phyloP scores from a whole-genome alignment of 2,888 invertebrate genomes.

The Limnephilus marmoratus region DNA sequence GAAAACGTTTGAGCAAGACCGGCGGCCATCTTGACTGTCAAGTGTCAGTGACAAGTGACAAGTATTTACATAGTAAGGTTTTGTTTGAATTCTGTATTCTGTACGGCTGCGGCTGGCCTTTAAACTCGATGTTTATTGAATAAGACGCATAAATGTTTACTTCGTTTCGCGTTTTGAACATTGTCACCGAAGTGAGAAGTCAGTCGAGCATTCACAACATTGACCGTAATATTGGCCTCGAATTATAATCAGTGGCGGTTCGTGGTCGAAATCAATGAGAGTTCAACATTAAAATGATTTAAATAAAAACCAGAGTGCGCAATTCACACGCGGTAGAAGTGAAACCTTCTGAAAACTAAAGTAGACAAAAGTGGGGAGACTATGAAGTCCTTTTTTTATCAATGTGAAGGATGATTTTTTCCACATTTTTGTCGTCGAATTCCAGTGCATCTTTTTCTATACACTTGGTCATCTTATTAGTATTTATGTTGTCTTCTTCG shows the following conservation, averaged over 20 bases:
- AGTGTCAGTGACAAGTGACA: background rate
- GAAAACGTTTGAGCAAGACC: background rate
- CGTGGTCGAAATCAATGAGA: no score
- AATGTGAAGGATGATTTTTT: no score
- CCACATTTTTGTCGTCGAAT: no score
- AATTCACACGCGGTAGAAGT: no score
- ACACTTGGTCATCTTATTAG: no score
- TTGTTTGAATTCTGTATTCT: background rate
- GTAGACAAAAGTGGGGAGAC: no score
- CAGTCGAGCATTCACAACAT: background rate
- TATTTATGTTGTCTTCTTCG: no score
- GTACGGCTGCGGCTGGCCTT: background rate
- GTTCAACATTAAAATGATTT: no score
- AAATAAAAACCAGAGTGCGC: no score
- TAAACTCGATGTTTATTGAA: background rate
- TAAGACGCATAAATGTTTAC: background rate
- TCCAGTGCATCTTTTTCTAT: no score
- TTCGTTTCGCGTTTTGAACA: background rate
- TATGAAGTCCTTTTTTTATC: no score
- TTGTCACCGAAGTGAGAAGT: background rate
- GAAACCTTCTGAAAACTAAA: no score
- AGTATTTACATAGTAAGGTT: background rate
- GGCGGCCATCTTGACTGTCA: background rate
- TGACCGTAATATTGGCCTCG: background rate
- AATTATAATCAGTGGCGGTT: background rate